These are phyloP conservation scores for Heliconius melpomene DNA, from an alignment of 1,140 invertebrate genomes.

Conservation along the genomic window DNA sequence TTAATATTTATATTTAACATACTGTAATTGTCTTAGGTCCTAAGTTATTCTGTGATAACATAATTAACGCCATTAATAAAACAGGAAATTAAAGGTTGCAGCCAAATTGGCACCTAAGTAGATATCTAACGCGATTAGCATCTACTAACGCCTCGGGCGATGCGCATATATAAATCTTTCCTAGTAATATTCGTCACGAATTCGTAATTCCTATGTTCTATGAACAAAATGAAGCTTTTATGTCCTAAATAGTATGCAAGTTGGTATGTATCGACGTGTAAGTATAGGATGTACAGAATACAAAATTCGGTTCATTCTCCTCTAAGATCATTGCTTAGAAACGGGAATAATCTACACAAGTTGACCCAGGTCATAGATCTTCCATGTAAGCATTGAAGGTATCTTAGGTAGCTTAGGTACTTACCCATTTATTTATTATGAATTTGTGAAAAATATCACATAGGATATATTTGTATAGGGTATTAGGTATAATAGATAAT, in stretches of 20 bases:
- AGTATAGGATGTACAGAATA: not conserved
- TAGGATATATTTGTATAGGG: too few species aligned
- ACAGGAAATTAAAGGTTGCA: not conserved
- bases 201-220: not conserved
- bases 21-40: not conserved
- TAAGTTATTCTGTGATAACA: not conserved
- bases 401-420: too few species aligned
- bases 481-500: too few species aligned
- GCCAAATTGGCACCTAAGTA: not conserved
- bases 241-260: not conserved
- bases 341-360: too few species aligned
- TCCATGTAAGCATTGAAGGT: too few species aligned
- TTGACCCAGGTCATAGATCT: too few species aligned
- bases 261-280: not conserved
- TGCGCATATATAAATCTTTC: constrained; percentile 11
- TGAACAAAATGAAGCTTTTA: not conserved
- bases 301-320: too few species aligned
- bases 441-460: too few species aligned
- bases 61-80: constrained; percentile 16
- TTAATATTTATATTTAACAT: not conserved
- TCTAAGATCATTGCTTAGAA: too few species aligned
- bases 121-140: constrained; percentile 1
- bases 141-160: not conserved
- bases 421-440: too few species aligned
- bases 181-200: constrained; percentile 6